Evolutionary conservation across 2,797 vertebrate species (phyloP).

Genomic region (Gallinago nigripennis): DNA sequence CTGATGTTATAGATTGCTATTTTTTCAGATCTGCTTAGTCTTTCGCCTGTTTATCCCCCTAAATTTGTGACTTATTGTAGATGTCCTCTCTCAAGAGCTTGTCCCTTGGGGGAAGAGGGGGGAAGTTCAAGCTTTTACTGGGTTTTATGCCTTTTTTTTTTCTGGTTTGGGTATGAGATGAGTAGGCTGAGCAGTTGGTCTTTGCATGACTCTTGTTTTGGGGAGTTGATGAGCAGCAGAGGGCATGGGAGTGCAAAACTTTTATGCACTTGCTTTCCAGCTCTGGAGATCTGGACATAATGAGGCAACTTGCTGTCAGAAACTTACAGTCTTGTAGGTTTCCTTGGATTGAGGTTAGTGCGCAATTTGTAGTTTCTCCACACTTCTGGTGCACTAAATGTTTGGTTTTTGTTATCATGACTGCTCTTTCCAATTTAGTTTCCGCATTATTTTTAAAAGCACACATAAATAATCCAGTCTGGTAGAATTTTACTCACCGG

Average conservation of each 20-base stretch:
- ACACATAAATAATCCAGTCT: not conserved
- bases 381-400: slow-evolving; percentile 33
- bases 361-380: slow-evolving; percentile 34
- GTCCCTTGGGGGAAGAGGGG: not conserved
- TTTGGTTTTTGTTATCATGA: slow-evolving; percentile 16
- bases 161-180: not conserved
- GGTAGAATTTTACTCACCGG: not conserved
- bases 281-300: slow-evolving; percentile 54
- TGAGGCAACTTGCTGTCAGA: slow-evolving; percentile 58
- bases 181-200: slow-evolving; percentile 11
- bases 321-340: slow-evolving; percentile 54
- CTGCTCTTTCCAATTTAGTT: slow-evolving; percentile 24
- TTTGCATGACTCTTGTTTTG: slow-evolving; percentile 17
- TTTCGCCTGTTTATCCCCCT: not conserved
- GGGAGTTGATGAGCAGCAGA: slow-evolving; percentile 37
- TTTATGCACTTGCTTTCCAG: slow-evolving; percentile 51
- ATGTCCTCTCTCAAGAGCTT: not conserved
- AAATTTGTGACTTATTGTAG: not conserved
- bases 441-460: not conserved
- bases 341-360: slow-evolving; percentile 57
- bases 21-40: not conserved
- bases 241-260: slow-evolving; percentile 33
- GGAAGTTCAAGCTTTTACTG: not conserved
- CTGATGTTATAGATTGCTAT: not conserved
- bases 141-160: not conserved